Evolutionary conservation across 2,888 invertebrate species (phyloP).

Genomic region (Geophilus truncorum): DNA sequence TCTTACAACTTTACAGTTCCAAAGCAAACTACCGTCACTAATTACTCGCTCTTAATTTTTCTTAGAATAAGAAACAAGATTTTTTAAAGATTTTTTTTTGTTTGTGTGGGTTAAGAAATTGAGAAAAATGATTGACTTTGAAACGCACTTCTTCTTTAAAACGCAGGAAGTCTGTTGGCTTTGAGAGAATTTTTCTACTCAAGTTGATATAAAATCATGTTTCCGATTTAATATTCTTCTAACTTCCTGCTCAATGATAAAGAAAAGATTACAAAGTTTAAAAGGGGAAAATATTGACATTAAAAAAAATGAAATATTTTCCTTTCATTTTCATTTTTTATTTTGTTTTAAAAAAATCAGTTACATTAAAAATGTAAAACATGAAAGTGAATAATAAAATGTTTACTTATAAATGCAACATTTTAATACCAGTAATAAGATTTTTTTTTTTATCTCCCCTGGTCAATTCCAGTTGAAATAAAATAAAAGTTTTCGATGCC

Average conservation of each 20-base stretch:
- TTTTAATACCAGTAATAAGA: no score
- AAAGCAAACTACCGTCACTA: background rate
- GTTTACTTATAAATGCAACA: no score
- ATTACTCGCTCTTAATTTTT: background rate
- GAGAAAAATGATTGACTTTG: no score
- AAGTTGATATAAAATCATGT: background rate
- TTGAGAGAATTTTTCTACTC: background rate
- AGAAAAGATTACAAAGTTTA: background rate
- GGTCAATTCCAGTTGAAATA: no score
- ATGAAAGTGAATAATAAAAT: no score
- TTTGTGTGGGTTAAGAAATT: no score
- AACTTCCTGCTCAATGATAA: background rate
- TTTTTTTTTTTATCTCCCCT: no score
- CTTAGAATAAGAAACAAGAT: background rate
- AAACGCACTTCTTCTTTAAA: background rate
- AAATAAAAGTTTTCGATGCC: no score
- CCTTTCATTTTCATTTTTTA: no score
- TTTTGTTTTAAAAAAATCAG: no score
- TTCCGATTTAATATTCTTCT: background rate
- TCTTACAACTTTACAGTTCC: background rate
- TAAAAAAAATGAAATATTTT: background rate
- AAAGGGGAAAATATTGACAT: background rate
- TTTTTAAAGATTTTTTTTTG: no score
- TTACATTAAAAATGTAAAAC: no score
- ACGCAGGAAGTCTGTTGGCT: background rate